A percentile compares a stretch with the other conserved stretches of the same genome.
These are phyloP conservation scores for Drosophila bifasciata DNA, from an alignment of 1,140 invertebrate genomes.

Conservation along the genomic window DNA sequence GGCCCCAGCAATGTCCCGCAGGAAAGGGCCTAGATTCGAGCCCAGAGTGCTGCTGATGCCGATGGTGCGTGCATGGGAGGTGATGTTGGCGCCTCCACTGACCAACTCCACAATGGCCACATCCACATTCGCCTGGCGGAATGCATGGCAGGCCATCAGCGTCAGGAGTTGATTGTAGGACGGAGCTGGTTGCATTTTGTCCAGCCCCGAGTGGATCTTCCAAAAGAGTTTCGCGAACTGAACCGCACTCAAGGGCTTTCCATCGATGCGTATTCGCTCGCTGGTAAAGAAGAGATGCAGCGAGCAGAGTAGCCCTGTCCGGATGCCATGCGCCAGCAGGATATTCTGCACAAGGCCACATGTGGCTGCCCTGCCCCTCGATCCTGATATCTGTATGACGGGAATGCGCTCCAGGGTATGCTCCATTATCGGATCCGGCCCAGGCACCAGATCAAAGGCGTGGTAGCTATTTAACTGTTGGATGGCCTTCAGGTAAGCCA, in stretches of 20 bases:
- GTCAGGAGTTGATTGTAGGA: slow-evolving; percentile 97
- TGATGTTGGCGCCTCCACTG: slow-evolving; percentile 96
- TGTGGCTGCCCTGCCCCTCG: no score
- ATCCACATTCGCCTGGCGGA: slow-evolving; percentile 93
- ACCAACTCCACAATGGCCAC: slow-evolving; percentile 99
- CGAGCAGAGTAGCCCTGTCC: slow-evolving; percentile 97
- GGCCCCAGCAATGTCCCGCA: slow-evolving; percentile 96
- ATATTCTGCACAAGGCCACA: slow-evolving; percentile 91
- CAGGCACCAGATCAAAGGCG: no score
- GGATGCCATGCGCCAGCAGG: slow-evolving; percentile 91
- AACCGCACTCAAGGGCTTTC: slow-evolving; percentile 89
- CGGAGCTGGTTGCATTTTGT: slow-evolving; percentile 90
- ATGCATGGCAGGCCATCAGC: slow-evolving; percentile 95
- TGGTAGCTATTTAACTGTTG: no score
- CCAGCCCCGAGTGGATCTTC: slow-evolving; percentile 88
- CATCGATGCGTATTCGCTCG: slow-evolving; percentile 97
- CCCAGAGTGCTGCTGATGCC: slow-evolving; percentile 91
- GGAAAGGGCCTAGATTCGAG: slow-evolving; percentile 91
- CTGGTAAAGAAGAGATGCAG: slow-evolving; percentile 96
- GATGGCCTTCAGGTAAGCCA: no score
- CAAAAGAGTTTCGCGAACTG: slow-evolving; percentile 94
- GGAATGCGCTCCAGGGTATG: no score
- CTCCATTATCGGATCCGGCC: no score
- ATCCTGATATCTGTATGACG: no score
- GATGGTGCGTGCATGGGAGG: slow-evolving; percentile 91